A percentile compares a stretch with the other conserved stretches of the same genome.
Conservation (phyloP, 2,888 invertebrate genomes). For the Hypomecis atomaria region DNA sequence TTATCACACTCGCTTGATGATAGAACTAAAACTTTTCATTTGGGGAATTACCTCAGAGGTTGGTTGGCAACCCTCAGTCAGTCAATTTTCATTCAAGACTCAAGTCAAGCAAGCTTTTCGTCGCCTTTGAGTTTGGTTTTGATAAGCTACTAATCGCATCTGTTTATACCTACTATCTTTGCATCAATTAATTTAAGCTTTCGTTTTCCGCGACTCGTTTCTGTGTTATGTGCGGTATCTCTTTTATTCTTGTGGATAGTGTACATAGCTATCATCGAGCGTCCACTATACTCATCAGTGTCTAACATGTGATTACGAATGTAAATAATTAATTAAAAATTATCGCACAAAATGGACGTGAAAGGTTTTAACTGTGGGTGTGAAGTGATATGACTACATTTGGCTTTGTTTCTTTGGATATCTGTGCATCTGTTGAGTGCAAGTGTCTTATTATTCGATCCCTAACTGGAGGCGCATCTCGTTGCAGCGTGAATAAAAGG, state of each 20-base stretch:
- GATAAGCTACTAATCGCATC: constrained; percentile 43
- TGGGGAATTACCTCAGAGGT: too few relatives aligned
- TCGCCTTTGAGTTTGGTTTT: constrained; percentile 49
- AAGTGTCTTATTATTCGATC: constrained; percentile 37
- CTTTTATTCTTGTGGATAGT: constrained; percentile 23
- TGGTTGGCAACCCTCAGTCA: constrained; percentile 32
- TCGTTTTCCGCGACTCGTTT: constrained; percentile 28
- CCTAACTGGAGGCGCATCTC: constrained; percentile 2
- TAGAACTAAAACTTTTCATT: too few relatives aligned
- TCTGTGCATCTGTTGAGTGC: constrained; percentile 41
- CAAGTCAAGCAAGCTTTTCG: constrained; percentile 44
- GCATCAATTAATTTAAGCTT: constrained; percentile 32
- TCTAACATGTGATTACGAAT: constrained; percentile 74
- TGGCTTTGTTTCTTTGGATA: constrained; percentile 45
- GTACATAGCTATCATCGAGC: constrained; percentile 19
- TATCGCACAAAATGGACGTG: constrained; percentile 73
- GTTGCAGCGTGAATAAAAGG: constrained; percentile 14
- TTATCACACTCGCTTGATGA: too few relatives aligned
- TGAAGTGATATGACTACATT: constrained; percentile 60
- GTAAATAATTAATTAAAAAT: constrained; percentile 71
- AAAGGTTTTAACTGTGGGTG: constrained; percentile 68
- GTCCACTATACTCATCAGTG: constrained; percentile 35
- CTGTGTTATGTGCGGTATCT: constrained; percentile 48
- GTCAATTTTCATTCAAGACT: constrained; percentile 47
- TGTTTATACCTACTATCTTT: constrained; percentile 39